These are phyloP conservation scores for Netelia inedita DNA, from an alignment of 2,888 invertebrate genomes.

Conservation along the genomic window DNA sequence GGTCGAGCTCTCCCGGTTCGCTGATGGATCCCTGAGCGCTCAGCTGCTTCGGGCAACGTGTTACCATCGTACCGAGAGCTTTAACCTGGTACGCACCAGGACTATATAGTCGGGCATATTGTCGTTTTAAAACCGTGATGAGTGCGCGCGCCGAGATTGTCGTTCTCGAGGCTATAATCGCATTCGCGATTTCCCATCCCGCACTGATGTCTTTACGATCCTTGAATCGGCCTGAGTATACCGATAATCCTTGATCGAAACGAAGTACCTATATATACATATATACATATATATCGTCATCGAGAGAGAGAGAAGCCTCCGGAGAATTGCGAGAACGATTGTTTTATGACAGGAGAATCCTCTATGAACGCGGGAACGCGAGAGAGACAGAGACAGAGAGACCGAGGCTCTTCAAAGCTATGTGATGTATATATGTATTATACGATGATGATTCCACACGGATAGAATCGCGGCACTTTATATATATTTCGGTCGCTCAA, in stretches of 20 bases:
- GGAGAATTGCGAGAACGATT: constrained; percentile 64
- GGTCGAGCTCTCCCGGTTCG: neutral
- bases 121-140: constrained; percentile 57
- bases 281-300: neutral
- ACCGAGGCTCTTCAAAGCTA: constrained; percentile 13
- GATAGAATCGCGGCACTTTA: constrained; percentile 65
- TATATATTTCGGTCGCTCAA: constrained; percentile 63
- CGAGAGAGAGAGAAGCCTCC: constrained; percentile 38
- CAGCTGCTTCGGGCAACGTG: constrained; percentile 52
- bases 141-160: constrained; percentile 49
- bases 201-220: constrained; percentile 67
- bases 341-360: constrained; percentile 67
- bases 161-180: constrained; percentile 56
- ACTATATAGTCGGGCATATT: constrained; percentile 43
- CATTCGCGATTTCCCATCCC: constrained; percentile 60
- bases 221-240: constrained; percentile 24
- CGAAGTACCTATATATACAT: neutral
- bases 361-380: constrained; percentile 62
- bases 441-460: constrained; percentile 75
- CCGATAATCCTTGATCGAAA: neutral
- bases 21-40: constrained; percentile 46
- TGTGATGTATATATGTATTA: constrained; percentile 41
- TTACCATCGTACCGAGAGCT: constrained; percentile 28
- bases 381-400: neutral
- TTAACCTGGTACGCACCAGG: constrained; percentile 4